These are phyloP conservation scores for Trachythela sp. DNA, from an alignment of 64 coral and sea anemone species.

Conservation along the genomic window DNA sequence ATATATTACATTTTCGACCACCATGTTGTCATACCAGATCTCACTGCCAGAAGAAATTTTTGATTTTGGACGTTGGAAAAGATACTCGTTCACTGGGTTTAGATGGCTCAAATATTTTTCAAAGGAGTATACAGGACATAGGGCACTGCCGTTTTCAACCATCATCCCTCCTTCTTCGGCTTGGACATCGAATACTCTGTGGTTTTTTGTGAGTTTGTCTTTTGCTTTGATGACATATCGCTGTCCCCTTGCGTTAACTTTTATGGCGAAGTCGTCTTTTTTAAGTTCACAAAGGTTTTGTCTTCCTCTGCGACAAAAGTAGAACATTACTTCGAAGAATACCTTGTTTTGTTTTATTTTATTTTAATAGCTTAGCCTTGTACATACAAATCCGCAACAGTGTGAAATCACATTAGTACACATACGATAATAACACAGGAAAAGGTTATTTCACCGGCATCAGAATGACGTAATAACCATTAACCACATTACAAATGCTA, in stretches of 20 bases:
- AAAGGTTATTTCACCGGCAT: too few relatives aligned
- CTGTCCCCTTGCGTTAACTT: constrained; percentile 21
- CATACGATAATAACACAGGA: too few relatives aligned
- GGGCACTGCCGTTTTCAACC: constrained; percentile 23
- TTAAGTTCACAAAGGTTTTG: background rate
- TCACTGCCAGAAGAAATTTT: background rate
- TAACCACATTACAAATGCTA: too few relatives aligned
- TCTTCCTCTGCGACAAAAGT: too few relatives aligned
- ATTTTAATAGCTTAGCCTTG: too few relatives aligned
- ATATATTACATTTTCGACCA: background rate
- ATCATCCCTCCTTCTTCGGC: constrained; percentile 9
- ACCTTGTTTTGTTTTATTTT: too few relatives aligned
- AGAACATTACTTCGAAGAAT: too few relatives aligned
- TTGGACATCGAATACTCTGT: background rate
- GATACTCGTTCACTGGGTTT: constrained; percentile 29
- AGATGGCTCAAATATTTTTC: constrained; percentile 26
- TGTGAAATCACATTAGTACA: too few relatives aligned
- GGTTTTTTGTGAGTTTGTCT: too few relatives aligned
- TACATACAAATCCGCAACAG: too few relatives aligned
- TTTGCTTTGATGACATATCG: constrained; percentile 31
- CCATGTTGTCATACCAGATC: background rate
- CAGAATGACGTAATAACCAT: too few relatives aligned
- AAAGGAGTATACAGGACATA: constrained; percentile 32
- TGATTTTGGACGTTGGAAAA: constrained; percentile 36
- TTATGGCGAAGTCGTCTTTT: constrained; percentile 30